These are phyloP conservation scores for Mythimna vitellina DNA, from an alignment of 2,888 invertebrate genomes.

Conservation along the genomic window DNA sequence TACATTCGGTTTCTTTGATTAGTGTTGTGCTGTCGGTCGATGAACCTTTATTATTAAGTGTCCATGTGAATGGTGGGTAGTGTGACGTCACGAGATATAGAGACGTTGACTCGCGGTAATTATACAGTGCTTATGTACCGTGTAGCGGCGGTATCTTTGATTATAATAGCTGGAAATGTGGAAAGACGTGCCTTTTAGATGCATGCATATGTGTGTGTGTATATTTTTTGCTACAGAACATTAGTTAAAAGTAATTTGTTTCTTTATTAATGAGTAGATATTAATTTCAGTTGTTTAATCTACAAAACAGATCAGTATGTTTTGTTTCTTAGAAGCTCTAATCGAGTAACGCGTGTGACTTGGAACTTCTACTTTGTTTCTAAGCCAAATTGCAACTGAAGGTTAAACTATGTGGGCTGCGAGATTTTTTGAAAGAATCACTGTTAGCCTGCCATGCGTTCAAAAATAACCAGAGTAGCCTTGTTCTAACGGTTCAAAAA, in stretches of 20 bases:
- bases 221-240: constrained; percentile 29
- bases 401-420: too few species aligned
- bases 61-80: constrained; percentile 61
- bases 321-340: constrained; percentile 12
- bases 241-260: constrained; percentile 30
- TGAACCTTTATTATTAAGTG: constrained; percentile 59
- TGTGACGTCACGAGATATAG: constrained; percentile 62
- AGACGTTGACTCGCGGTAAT: constrained; percentile 55
- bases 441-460: too few species aligned
- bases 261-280: constrained; percentile 15
- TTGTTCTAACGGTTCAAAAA: too few species aligned
- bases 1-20: constrained; percentile 83
- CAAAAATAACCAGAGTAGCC: too few species aligned
- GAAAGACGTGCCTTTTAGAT: constrained; percentile 44
- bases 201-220: background rate
- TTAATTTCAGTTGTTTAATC: constrained; percentile 16
- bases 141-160: constrained; percentile 59
- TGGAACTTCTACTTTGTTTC: background rate
- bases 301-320: constrained; percentile 3
- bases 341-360: background rate
- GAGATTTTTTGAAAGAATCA: too few species aligned
- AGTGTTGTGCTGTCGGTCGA: constrained; percentile 65
- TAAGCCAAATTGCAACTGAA: background rate
- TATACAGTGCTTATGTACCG: constrained; percentile 59
- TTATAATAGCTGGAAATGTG: constrained; percentile 55